Evolutionary conservation across 2,888 invertebrate species (phyloP).

Genomic region (Epirrhoe tristata): DNA sequence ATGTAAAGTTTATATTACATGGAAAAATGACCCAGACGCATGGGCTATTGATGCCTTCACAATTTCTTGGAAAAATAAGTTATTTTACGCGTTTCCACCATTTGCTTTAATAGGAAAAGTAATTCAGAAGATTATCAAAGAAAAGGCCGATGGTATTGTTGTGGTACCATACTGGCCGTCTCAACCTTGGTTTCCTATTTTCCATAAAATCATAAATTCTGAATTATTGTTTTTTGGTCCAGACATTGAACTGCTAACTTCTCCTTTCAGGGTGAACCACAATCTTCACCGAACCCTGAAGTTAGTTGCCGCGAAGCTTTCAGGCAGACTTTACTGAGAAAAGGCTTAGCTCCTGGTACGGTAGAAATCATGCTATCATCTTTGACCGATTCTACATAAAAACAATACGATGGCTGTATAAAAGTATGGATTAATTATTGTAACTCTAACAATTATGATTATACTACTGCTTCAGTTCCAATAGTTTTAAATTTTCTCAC

Average conservation of each 20-base stretch:
- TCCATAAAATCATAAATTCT: conserved; percentile 18
- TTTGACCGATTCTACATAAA: conserved; percentile 22
- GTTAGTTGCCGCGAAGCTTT: conserved; percentile 34
- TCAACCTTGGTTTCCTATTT: conserved; percentile 35
- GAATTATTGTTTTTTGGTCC: conserved; percentile 26
- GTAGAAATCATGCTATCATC: conserved; percentile 34
- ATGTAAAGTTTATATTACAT: conserved; percentile 16
- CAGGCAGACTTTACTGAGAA: conserved; percentile 22
- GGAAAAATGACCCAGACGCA: conserved; percentile 37
- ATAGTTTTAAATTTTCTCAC: conserved; percentile 28
- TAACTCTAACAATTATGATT: conserved; percentile 11
- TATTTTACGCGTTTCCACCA: conserved; percentile 42
- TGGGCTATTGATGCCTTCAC: conserved; percentile 37
- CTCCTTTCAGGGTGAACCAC: conserved; percentile 32
- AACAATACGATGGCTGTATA: conserved; percentile 30
- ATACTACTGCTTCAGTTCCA: conserved; percentile 18
- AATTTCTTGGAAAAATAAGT: conserved; percentile 27
- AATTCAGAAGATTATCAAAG: conserved; percentile 32
- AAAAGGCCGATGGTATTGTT: conserved; percentile 29
- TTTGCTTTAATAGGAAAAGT: conserved; percentile 34
- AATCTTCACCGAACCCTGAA: conserved; percentile 23
- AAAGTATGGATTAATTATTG: conserved; percentile 28
- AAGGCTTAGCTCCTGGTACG: neutral
- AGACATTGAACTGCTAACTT: conserved; percentile 19
- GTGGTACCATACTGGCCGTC: conserved; percentile 35